Evolutionary conservation across 1,140 invertebrate species (phyloP).

Genomic region (Calephelis nemesis): DNA sequence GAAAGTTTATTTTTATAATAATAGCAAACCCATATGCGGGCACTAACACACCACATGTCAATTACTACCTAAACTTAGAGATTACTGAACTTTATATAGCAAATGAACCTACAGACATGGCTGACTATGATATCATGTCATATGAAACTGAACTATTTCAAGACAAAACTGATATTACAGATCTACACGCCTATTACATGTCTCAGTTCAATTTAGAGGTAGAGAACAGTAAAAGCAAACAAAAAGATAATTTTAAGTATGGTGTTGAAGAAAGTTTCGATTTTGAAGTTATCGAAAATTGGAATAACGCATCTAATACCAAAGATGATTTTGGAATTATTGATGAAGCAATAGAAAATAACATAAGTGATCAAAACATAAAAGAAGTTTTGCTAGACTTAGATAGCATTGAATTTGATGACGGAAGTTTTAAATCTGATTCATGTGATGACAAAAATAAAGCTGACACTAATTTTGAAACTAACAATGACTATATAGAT

Average conservation of each 20-base stretch:
- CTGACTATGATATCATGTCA: slow-evolving; percentile 62
- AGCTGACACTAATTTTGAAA: slow-evolving; percentile 43
- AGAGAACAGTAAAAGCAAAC: slow-evolving; percentile 54
- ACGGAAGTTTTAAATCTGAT: slow-evolving; percentile 52
- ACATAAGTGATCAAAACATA: slow-evolving; percentile 66
- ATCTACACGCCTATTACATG: slow-evolving; percentile 72
- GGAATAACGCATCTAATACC: slow-evolving; percentile 40
- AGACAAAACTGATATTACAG: slow-evolving; percentile 59
- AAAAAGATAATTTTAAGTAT: slow-evolving; percentile 60
- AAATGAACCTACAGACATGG: slow-evolving; percentile 68
- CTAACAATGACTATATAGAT: slow-evolving; percentile 66
- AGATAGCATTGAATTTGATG: slow-evolving; percentile 68
- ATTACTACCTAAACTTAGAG: slow-evolving; percentile 55
- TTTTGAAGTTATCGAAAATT: slow-evolving; percentile 62
- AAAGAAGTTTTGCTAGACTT: slow-evolving; percentile 70
- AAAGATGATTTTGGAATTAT: slow-evolving; percentile 64
- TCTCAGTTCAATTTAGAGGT: slow-evolving; percentile 71
- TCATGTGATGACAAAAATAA: slow-evolving; percentile 41
- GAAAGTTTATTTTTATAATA: slow-evolving; percentile 79
- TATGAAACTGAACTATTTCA: slow-evolving; percentile 59
- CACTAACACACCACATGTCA: slow-evolving; percentile 64
- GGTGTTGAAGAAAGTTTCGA: slow-evolving; percentile 68
- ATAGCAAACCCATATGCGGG: slow-evolving; percentile 73
- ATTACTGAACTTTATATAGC: slow-evolving; percentile 68
- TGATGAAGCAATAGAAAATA: slow-evolving; percentile 58